These are phyloP conservation scores for Clarias pachynema DNA, from an alignment of 2,797 vertebrate genomes.

Conservation along the genomic window DNA sequence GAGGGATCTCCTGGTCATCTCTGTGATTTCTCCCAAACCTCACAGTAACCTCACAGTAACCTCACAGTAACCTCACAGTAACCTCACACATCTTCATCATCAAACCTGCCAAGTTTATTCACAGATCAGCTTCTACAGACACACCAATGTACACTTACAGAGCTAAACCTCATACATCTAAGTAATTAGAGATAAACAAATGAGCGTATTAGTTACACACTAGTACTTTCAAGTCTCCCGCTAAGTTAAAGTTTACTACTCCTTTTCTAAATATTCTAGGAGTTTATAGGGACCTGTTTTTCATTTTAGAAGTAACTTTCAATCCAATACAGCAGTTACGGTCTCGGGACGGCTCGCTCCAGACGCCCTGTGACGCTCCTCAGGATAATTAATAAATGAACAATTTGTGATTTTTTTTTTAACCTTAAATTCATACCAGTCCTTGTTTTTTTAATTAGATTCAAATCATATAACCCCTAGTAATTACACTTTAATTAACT, in stretches of 20 bases:
- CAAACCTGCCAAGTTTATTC: background rate
- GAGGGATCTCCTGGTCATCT: background rate
- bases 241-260: background rate
- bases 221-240: background rate
- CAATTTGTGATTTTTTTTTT: too few species aligned
- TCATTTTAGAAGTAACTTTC: background rate
- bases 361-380: too few species aligned
- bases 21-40: background rate
- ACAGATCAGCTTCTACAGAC: background rate
- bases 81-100: background rate
- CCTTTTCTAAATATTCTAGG: background rate
- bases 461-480: too few species aligned
- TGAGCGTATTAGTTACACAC: background rate
- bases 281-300: background rate
- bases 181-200: background rate
- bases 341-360: too few species aligned
- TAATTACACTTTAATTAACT: too few species aligned
- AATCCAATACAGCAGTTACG: background rate
- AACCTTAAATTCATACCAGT: too few species aligned
- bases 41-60: background rate
- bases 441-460: too few species aligned
- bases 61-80: too few species aligned
- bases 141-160: background rate
- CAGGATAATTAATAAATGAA: too few species aligned
- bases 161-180: background rate